A percentile compares a stretch with the other conserved stretches of the same genome.
These are phyloP conservation scores for Melitaea cinxia DNA, from an alignment of 1,140 invertebrate genomes.

Conservation along the genomic window DNA sequence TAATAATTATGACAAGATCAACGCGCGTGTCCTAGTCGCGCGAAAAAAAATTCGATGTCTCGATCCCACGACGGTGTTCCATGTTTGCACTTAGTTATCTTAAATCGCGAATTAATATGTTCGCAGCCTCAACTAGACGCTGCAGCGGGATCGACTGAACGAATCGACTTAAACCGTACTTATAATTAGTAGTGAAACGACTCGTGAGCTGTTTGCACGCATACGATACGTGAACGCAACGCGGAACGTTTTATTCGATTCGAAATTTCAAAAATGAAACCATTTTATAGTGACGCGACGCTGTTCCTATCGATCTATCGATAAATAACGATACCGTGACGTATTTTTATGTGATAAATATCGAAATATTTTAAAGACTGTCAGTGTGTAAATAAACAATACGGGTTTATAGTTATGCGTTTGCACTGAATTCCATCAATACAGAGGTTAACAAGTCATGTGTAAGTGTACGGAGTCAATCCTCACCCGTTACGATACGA, in stretches of 20 bases:
- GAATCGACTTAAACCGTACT: constrained; percentile 41
- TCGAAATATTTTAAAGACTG: constrained; percentile 28
- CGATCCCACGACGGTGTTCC: constrained; percentile 49
- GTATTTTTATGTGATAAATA: constrained; percentile 37
- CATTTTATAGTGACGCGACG: constrained; percentile 31
- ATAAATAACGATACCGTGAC: background rate
- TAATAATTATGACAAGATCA: constrained; percentile 19
- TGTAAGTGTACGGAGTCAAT: constrained; percentile 40
- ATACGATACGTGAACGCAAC: constrained; percentile 34
- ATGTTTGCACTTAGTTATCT: constrained; percentile 62
- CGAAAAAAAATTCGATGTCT: constrained; percentile 49
- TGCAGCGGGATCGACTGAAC: constrained; percentile 34
- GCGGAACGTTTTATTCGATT: constrained; percentile 14
- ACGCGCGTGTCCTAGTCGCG: constrained; percentile 33
- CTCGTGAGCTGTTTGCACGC: constrained; percentile 63
- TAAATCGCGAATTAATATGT: constrained; percentile 70
- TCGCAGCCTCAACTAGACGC: constrained; percentile 45
- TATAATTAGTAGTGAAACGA: constrained; percentile 67
- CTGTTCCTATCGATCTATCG: constrained; percentile 1
- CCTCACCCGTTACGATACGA: constrained; percentile 32
- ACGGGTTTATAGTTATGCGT: constrained; percentile 44
- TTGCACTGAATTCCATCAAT: constrained; percentile 47
- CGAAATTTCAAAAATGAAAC: constrained; percentile 30
- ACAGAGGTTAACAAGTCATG: constrained; percentile 43
- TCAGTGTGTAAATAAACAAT: constrained; percentile 40